phyloP scores from a whole-genome alignment of 1,140 invertebrate genomes.

The Solenopsis invicta region DNA sequence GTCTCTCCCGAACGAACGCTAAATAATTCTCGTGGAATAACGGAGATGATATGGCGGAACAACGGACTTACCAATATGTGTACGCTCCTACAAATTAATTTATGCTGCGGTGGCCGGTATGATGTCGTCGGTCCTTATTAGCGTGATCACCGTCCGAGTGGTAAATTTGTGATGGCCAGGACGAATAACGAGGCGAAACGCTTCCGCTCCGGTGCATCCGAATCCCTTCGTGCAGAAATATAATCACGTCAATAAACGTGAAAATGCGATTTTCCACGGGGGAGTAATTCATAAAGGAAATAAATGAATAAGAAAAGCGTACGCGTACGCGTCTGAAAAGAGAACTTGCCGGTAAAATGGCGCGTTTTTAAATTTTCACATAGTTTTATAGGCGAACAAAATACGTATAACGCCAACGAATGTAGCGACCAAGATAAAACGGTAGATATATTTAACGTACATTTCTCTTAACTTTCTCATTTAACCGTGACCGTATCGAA shows the following conservation, averaged over 20 bases:
- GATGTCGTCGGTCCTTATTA: conserved; percentile 50
- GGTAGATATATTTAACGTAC: not conserved
- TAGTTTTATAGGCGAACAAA: not conserved
- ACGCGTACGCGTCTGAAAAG: not conserved
- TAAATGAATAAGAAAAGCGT: not conserved
- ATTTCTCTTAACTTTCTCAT: not conserved
- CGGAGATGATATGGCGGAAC: conserved; percentile 7
- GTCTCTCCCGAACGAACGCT: not conserved
- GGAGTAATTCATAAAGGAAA: not conserved
- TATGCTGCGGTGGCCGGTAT: conserved; percentile 26
- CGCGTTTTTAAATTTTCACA: not conserved
- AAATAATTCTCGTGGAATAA: conserved; percentile 2
- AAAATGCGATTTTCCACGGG: not conserved
- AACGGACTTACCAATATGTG: conserved; percentile 21
- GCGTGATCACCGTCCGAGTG: conserved; percentile 15
- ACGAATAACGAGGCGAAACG: conserved; percentile 40
- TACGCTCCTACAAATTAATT: conserved; percentile 45
- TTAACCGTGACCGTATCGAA: not conserved
- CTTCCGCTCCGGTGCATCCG: not conserved
- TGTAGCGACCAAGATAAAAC: not conserved
- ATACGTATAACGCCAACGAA: not conserved
- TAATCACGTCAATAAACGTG: not conserved
- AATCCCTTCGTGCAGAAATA: conserved; percentile 22
- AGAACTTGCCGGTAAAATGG: not conserved
- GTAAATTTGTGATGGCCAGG: conserved; percentile 24